Evolutionary conservation across 2,113 vertebrate species (phyloP), one percentile per base, ranked within the genome.

Genomic region (Prionailurus viverrinus): DNA sequence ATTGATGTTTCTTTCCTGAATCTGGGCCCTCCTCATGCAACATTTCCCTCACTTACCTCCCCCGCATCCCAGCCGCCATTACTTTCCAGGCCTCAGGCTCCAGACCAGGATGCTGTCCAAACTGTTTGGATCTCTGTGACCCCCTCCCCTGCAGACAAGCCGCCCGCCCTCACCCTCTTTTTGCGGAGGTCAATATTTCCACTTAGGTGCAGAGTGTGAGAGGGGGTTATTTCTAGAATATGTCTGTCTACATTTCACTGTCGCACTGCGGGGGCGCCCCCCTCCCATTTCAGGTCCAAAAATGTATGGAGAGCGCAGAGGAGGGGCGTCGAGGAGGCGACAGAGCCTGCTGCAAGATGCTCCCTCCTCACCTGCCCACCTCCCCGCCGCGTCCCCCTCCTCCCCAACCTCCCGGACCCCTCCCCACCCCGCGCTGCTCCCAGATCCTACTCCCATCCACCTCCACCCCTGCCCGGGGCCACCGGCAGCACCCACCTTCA

Each of bases 41-140:
- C 1, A 0, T 31, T 82, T 74, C 36, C 31, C 65, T 91, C 76
- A 18, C 41, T 29, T 27, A 80, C 66, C 36, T 83, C 58, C 91
- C 79, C n/a, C 1, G 18, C 73, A 86, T 58, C 91, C 73, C 80
- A 96, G 80, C 81, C 51, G 80, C 95, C 92, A 89, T 96, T 92
- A 90, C 65, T 91, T 87, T 79, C 71, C 86, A 90, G 94, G 95
- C 79, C 48, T 51, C n/a, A 15, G 83, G 51, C 53, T 29, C 55
- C 51, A 94, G n/a, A 74, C 73, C 66, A 65, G 78, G 83, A 93
- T 87, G 87, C 73, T 91, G 45, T 92, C 68, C 82, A 48, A 91
- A 92, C 91, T 79, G 53, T 58, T 63, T 85, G 53, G 21, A 6
- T 76, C 31, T 63, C 63, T 33, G 19, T 16, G 66, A 27, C 45